Base-by-base conservation (phyloP, 2,888 invertebrate genomes). In the Argyra leucocephala region DNA sequence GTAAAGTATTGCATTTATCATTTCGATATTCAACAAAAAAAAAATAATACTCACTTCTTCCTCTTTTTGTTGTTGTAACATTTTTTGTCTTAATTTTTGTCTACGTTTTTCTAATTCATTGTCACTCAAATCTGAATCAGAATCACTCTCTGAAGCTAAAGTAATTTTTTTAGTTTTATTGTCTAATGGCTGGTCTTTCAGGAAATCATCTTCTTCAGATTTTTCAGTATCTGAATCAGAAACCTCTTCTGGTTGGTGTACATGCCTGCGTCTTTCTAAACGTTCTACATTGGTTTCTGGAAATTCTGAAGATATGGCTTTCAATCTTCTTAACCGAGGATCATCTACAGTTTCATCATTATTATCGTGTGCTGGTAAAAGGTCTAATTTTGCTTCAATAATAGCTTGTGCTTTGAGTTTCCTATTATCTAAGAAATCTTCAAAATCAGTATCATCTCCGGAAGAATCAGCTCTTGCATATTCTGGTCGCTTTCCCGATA, bases 401-500 rank as follows among this genome's bases (percentile, higher is more conserved):
- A 64, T 66, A 2, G 63, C 36, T 62, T 3, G 10, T 63, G 57
- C 1, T 66, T 66, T n/a, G 12, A 72, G 74, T 63, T 80, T 81
- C 15, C 80, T 82, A 67, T 80, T 81, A 70, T 91, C 91, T 72
- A 93, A 83, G 72, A 93, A 93, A 74, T 93, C 93, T 69, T 95
- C 95, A 23, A 88, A 86, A 69, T 93, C 95, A 4, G 91, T 92
- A 67, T 93, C 93, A 70, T 93, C 93, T 36, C 93, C 91, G 63
- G 93, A 93, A 66, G 89, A 89, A 18, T 85, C 86, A 37, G 86
- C 88, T 74, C 91, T 93, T 2, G 97, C 96, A 82, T 96, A 97
- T 75, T 96, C 96, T 22, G 96, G 96, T 70, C 94, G 87, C 82
- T 99, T 97, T 67, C 99, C 99, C 31, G 97, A 96, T 67, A 99